Base-by-base conservation (phyloP, 2,113 vertebrate species). In the Terrapene triunguis region DNA sequence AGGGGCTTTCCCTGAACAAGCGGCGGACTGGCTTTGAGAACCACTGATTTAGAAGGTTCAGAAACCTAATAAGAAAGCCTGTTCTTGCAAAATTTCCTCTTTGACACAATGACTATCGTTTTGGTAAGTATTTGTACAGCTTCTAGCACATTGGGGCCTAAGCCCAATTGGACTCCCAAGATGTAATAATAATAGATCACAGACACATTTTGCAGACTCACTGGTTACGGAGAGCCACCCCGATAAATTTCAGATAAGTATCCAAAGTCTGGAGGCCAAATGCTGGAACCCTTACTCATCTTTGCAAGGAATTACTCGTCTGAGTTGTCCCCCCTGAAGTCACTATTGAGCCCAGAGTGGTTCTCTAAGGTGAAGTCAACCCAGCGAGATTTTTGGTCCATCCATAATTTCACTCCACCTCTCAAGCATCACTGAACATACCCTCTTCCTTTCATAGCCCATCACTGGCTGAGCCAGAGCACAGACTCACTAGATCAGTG, bases 151-250 rank as follows among this genome's bases (percentile, higher is more conserved):
- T 74, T 85, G 0, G 0, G 24, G 65, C 2, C 3, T 38, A 35
- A 83, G 11, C 14, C 17, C 6, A 10, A 17, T 8, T 3, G 50
- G 11, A 86, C 19, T 27, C 2, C 80, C 81, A 3, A 4, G 2
- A 2, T 62, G 4, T 5, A 87, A 94, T 83, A 87, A 78, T 8
- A 48, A 55, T 55, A 25, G 13, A 53, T 53, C 51, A 21, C 51
- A 19, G 19, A 74, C 22, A 74, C 22, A 74, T 74, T 74, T 25
- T 74, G n/a, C 38, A 42, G 72, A 42, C 38, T 24, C n/a, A 11
- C 2, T 74, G 72, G 72, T 2, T n/a, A 29, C 24, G 29, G 47
- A 19, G 0, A 0, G 27, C n/a, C 29, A 21, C 1, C 0, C 72
- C 55, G 27, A n/a, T 35, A 42, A 27, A 4, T 10, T 90, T 59